A percentile compares a stretch with the other conserved stretches of the same genome.
Conservation (phyloP, 2,888 invertebrate species). For the Erynnis tages region DNA sequence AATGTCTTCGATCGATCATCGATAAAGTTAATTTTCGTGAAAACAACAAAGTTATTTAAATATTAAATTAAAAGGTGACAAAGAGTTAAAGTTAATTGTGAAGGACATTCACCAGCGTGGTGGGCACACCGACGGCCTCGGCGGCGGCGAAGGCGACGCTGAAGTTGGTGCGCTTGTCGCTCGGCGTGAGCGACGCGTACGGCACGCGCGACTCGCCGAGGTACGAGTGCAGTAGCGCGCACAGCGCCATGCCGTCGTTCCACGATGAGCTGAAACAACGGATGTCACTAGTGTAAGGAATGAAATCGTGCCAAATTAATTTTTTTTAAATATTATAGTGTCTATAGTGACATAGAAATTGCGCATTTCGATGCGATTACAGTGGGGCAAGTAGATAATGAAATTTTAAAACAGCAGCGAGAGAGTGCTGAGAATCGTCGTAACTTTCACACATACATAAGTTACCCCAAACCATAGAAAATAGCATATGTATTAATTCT, state of each 20-base stretch:
- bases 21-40: too few relatives aligned
- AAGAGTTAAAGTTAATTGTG: background rate
- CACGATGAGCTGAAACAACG: conserved; percentile 86
- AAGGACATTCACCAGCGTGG: conserved; percentile 88
- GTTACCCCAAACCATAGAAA: too few relatives aligned
- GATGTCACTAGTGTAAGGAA: background rate
- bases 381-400: too few relatives aligned
- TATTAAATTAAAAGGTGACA: background rate
- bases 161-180: conserved; percentile 93
- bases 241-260: conserved; percentile 97
- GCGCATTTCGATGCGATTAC: too few relatives aligned
- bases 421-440: too few relatives aligned
- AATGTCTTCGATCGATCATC: too few relatives aligned
- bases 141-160: conserved; percentile 95
- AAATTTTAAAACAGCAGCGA: too few relatives aligned
- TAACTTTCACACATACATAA: too few relatives aligned
- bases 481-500: too few relatives aligned
- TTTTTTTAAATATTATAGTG: too few relatives aligned
- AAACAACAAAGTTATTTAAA: background rate
- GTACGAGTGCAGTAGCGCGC: conserved; percentile 95
- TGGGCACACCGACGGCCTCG: conserved; percentile 94
- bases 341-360: too few relatives aligned
- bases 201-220: conserved; percentile 90
- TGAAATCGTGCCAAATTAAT: too few relatives aligned
- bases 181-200: conserved; percentile 88